Percentiles rank a stretch among this genome's conserved stretches.
phyloP scores from a whole-genome alignment of 2,113 vertebrate genomes.

The Oreochromis spilurus region DNA sequence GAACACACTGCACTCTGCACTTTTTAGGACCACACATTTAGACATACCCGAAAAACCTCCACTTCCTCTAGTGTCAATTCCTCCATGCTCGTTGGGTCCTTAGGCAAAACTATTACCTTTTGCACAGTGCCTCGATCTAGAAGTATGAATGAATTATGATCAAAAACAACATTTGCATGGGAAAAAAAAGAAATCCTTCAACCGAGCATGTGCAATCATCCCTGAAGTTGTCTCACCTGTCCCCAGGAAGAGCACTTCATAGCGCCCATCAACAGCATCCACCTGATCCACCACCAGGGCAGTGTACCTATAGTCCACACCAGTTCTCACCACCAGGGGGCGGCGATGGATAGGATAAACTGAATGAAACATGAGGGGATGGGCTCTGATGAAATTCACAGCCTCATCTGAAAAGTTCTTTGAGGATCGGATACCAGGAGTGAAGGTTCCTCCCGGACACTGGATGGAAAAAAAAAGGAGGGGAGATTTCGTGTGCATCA shows the following conservation, averaged over 20 bases:
- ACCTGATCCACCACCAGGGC: constrained; percentile 80
- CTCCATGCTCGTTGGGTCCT: constrained; percentile 74
- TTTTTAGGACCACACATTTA: neutral
- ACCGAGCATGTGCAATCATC: fast-evolving
- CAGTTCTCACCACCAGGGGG: constrained; percentile 80
- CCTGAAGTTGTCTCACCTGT: constrained; percentile 67
- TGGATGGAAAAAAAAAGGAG: constrained; percentile 12
- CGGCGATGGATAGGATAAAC: constrained; percentile 80
- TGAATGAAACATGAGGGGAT: constrained; percentile 80
- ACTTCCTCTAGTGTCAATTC: constrained; percentile 81
- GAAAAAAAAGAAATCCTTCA: neutral
- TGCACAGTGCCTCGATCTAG: constrained; percentile 80
- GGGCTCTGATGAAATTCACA: constrained; percentile 79
- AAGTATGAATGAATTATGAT: neutral
- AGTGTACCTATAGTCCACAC: constrained; percentile 80
- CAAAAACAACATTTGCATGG: neutral
- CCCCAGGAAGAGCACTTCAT: constrained; percentile 81
- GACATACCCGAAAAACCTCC: constrained; percentile 78
- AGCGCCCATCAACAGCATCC: constrained; percentile 80
- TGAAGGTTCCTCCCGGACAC: constrained; percentile 84
- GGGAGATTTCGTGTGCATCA: neutral
- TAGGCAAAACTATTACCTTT: constrained; percentile 81
- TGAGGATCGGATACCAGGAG: constrained; percentile 76
- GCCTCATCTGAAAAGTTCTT: constrained; percentile 82
- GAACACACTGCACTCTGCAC: neutral